Evolutionary conservation across 2,797 vertebrate species (phyloP).

Genomic region (Melanotaenia boesemani): DNA sequence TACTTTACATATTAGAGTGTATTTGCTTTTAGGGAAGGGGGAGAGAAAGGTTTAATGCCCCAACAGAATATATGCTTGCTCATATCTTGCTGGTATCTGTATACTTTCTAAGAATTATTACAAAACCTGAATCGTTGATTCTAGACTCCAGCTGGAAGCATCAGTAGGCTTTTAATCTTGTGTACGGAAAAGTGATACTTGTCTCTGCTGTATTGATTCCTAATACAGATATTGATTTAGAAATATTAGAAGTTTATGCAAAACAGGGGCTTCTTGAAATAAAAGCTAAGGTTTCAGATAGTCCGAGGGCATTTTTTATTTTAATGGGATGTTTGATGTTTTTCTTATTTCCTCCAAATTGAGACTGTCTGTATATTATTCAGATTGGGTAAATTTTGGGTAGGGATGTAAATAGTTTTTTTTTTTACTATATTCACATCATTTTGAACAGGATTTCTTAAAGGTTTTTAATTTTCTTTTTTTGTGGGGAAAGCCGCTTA

Average conservation of each 20-base stretch:
- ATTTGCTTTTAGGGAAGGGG: background rate
- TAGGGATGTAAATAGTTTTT: background rate
- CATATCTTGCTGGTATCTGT: background rate
- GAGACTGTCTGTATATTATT: background rate
- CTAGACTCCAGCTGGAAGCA: background rate
- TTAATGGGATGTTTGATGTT: background rate
- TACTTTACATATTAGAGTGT: background rate
- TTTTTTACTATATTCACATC: background rate
- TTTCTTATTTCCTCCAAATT: background rate
- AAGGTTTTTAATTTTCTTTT: background rate
- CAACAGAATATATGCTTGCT: background rate
- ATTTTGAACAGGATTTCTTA: background rate
- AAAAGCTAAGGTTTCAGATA: slow-evolving; percentile 19
- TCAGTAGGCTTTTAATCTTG: background rate
- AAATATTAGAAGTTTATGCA: slow-evolving; percentile 7
- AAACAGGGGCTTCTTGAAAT: slow-evolving; percentile 11
- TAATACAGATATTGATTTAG: slow-evolving; percentile 7
- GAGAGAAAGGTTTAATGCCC: background rate
- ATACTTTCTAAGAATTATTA: background rate
- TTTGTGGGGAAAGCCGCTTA: background rate
- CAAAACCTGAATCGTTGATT: slow-evolving; percentile 1
- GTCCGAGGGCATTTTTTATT: background rate
- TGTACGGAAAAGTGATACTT: background rate
- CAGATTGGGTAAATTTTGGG: background rate
- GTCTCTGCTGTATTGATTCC: background rate